Base-by-base conservation (phyloP, 2,888 invertebrate species). In the Eristalinus aeneus region DNA sequence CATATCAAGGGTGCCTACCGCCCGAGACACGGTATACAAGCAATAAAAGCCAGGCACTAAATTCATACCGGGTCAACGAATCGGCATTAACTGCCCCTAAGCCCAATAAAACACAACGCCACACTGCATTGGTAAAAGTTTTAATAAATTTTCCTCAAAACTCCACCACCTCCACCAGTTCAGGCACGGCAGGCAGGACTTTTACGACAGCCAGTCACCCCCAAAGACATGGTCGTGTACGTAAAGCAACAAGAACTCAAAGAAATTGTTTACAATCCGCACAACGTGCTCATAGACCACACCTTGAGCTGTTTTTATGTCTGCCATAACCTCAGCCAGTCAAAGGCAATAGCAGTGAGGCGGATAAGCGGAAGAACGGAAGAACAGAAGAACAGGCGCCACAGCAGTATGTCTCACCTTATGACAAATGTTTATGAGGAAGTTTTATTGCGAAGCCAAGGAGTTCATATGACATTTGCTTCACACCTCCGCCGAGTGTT, bases 351-450 rank as follows among this genome's bases (percentile, higher is more conserved):
- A n/a, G 63, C 36, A 64, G 27, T 11, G 27, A 36, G 27, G 20
- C 63, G 46, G 16, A 27, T 2, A 5, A 27, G 27, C 27, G 27
- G 27, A 27, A 5, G 27, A 27, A 27, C 27, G 27, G 27, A 27
- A 27, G 27, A 27, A 5, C 27, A 8, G 6, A 8, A 46, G 12
- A n/a, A 16, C 16, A 3, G 46, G 16, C 16, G 58, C 60, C 76
- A 53, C 56, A 69, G 22, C 71, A 71, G 39, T 69, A 34, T 73
- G 82, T 77, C 86, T 82, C 86, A 86, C 82, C 86, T 77, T 82
- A 86, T 86, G 86, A 86, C 86, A 86, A 86, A 86, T 86, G 82
- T 86, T 86, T 86, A 82, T 78, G 86, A 82, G 77, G 39, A 86
- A 78, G 82, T 86, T 86, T 86, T 86, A 86, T 86, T 82, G 86